Percentiles rank a stretch among this genome's conserved stretches.
Conservation (phyloP, 2,888 invertebrate genomes). For the Oithona nana region DNA sequence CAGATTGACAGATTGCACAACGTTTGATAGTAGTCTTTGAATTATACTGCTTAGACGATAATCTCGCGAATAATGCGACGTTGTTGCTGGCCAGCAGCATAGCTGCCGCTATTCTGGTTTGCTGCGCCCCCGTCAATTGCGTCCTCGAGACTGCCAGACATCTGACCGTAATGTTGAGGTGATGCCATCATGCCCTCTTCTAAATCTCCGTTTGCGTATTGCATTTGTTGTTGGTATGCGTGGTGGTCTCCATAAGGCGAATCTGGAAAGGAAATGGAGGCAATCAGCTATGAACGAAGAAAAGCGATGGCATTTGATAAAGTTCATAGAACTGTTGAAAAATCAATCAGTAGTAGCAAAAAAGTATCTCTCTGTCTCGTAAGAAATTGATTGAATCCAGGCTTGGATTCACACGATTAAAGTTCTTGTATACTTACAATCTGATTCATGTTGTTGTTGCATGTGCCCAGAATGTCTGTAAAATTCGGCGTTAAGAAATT, state of each 20-base stretch:
- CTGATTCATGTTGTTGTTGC: background rate
- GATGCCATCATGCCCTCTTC: constrained; percentile 18
- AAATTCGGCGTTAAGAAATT: background rate
- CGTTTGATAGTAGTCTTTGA: background rate
- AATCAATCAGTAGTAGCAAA: background rate
- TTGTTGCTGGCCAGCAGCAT: background rate
- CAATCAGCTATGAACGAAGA: constrained; percentile 9
- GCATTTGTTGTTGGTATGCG: constrained; percentile 49
- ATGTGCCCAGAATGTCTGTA: background rate
- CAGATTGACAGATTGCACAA: background rate
- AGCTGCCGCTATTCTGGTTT: background rate
- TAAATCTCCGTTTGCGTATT: too few species aligned
- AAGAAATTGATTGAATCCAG: background rate
- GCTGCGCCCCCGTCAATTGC: background rate
- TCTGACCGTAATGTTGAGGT: constrained; percentile 17
- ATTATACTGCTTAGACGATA: background rate
- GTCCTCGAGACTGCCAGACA: background rate
- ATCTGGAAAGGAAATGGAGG: constrained; percentile 37
- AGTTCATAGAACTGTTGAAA: constrained; percentile 12
- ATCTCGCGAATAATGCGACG: constrained; percentile 5
- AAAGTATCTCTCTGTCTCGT: background rate
- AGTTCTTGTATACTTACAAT: background rate
- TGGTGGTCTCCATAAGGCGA: constrained; percentile 83
- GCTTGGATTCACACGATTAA: background rate
- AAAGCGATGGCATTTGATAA: background rate